These are phyloP conservation scores for Micoletzkya japonica DNA, from an alignment of 2,888 invertebrate genomes.

Conservation along the genomic window DNA sequence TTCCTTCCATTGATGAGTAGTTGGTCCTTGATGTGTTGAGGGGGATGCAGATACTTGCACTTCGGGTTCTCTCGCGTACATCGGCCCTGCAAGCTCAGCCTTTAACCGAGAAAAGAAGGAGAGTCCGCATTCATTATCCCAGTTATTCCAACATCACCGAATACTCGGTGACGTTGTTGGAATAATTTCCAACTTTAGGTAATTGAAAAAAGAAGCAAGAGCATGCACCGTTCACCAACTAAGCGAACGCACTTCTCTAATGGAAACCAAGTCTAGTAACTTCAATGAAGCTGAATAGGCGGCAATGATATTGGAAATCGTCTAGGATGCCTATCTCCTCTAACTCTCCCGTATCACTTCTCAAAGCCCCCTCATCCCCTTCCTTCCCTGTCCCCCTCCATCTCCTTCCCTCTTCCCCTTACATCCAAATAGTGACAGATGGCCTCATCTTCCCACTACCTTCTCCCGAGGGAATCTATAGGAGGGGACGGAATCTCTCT, in stretches of 20 bases:
- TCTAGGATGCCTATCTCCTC: background rate
- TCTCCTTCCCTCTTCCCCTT: constrained; percentile 1
- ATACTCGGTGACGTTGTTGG: no score
- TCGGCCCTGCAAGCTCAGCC: constrained; percentile 81
- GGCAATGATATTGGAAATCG: no score
- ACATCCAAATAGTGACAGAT: no score
- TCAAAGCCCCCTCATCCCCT: background rate
- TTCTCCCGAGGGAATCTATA: background rate
- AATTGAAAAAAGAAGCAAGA: no score
- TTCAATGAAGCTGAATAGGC: no score
- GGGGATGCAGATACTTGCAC: constrained; percentile 99
- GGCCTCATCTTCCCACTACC: constrained; percentile 6
- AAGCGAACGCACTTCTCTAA: no score
- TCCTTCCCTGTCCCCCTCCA: background rate
- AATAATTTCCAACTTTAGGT: no score
- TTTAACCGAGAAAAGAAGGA: background rate
- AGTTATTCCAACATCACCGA: background rate
- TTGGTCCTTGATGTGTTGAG: constrained; percentile 99
- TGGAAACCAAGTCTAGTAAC: no score
- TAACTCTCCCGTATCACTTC: background rate
- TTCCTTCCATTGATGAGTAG: constrained; percentile 98
- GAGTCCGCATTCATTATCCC: background rate
- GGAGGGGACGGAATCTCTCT: background rate
- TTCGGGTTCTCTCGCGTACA: constrained; percentile 99
- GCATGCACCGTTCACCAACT: no score